These are phyloP conservation scores for Eupithecia centaureata DNA, from an alignment of 2,888 invertebrate species.

Conservation along the genomic window DNA sequence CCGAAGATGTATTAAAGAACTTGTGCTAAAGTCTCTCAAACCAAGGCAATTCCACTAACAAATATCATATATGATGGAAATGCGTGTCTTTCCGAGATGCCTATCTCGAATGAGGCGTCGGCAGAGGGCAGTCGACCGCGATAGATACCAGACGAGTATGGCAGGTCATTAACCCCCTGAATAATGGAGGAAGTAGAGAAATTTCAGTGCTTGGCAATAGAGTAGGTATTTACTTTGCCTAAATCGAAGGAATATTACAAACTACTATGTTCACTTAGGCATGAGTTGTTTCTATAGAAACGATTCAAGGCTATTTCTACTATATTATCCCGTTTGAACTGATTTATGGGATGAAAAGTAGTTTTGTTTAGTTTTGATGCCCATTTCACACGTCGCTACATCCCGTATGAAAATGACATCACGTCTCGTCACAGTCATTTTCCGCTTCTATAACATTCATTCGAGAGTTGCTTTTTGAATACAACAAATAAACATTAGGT, in stretches of 20 bases:
- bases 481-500: neutral
- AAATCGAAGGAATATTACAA: neutral
- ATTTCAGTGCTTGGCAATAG: neutral
- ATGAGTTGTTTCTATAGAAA: no score
- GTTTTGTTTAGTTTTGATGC: no score
- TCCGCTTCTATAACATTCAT: constrained; percentile 16
- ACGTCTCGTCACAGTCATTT: constrained; percentile 36
- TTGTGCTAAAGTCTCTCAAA: no score
- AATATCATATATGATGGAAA: neutral
- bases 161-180: constrained; percentile 36
- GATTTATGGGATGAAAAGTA: no score
- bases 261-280: no score
- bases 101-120: neutral
- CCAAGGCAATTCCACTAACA: neutral
- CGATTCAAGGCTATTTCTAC: no score
- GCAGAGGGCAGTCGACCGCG: constrained; percentile 15
- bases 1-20: no score
- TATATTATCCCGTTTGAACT: no score
- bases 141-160: constrained; percentile 15
- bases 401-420: constrained; percentile 51
- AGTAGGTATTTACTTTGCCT: neutral
- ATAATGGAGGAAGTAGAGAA: constrained; percentile 24
- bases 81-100: neutral
- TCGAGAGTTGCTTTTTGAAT: constrained; percentile 12
- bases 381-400: constrained; percentile 46